These are phyloP conservation scores for Isurus oxyrinchus DNA, from an alignment of 2,113 vertebrate genomes.

Conservation along the genomic window DNA sequence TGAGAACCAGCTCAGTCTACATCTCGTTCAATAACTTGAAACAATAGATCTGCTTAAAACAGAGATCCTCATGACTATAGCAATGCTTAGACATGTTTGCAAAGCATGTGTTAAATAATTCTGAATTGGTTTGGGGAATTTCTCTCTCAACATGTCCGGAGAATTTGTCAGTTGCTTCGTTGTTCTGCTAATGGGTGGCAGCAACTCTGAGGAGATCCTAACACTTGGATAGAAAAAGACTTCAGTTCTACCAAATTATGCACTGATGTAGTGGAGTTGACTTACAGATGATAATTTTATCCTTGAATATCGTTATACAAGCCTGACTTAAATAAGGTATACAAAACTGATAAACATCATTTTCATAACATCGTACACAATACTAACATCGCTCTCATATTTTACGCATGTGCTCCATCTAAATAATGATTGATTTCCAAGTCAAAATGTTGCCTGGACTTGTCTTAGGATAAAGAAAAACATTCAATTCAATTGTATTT, in stretches of 20 bases:
- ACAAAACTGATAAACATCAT: no score
- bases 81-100: background rate
- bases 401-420: background rate
- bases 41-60: background rate
- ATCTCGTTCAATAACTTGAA: background rate
- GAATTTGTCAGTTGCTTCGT: background rate
- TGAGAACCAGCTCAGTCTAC: background rate
- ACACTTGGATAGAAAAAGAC: background rate
- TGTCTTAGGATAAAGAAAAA: background rate
- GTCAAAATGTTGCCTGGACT: background rate
- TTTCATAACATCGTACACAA: background rate
- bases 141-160: background rate
- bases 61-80: background rate
- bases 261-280: background rate
- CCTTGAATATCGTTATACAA: no score
- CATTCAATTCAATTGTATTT: background rate
- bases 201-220: background rate
- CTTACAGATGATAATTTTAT: background rate
- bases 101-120: background rate
- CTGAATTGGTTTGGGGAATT: background rate
- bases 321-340: no score
- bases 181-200: background rate
- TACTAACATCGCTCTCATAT: background rate
- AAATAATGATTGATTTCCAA: background rate
- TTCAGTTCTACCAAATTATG: background rate